Percentiles rank a stretch among this genome's conserved stretches.
phyloP scores from a whole-genome alignment of 1,140 invertebrate species.

The Bombus huntii region DNA sequence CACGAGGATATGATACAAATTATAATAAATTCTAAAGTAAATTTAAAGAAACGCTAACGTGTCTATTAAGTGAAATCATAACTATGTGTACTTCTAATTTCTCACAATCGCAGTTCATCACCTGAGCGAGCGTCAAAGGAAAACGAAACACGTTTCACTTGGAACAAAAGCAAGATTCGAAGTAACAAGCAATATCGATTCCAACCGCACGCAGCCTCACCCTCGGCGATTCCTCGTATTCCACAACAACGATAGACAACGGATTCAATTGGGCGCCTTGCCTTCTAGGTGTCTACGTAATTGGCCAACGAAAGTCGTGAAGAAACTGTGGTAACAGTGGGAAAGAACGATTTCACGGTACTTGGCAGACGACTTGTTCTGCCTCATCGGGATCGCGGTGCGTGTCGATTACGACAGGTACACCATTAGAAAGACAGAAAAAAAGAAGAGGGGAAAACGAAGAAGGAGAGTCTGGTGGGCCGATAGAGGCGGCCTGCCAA shows the following conservation, averaged over 20 bases:
- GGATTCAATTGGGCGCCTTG: slow-evolving; percentile 21
- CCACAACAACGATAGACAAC: not conserved
- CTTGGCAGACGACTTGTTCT: not conserved
- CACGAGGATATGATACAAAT: too few species aligned
- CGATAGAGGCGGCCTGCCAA: slow-evolving; percentile 56
- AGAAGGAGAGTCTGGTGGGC: not conserved
- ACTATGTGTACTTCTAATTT: too few species aligned
- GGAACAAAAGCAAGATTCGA: not conserved
- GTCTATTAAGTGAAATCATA: too few species aligned
- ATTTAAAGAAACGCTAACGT: too few species aligned
- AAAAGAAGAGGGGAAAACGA: slow-evolving; percentile 13
- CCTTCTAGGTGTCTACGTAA: not conserved
- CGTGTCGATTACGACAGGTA: slow-evolving; percentile 37
- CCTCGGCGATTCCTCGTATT: slow-evolving; percentile 22
- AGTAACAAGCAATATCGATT: slow-evolving; percentile 21
- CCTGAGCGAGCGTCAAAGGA: not conserved
- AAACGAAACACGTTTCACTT: not conserved
- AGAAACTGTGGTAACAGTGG: slow-evolving; percentile 10
- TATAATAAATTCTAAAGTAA: too few species aligned
- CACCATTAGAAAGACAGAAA: slow-evolving; percentile 44
- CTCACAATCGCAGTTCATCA: too few species aligned
- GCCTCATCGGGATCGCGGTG: not conserved
- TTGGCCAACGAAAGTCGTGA: slow-evolving; percentile 2
- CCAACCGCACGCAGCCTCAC: slow-evolving; percentile 25
- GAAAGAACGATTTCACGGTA: not conserved